Evolutionary conservation across 2,797 vertebrate species (phyloP).

Genomic region (Acipenser ruthenus): DNA sequence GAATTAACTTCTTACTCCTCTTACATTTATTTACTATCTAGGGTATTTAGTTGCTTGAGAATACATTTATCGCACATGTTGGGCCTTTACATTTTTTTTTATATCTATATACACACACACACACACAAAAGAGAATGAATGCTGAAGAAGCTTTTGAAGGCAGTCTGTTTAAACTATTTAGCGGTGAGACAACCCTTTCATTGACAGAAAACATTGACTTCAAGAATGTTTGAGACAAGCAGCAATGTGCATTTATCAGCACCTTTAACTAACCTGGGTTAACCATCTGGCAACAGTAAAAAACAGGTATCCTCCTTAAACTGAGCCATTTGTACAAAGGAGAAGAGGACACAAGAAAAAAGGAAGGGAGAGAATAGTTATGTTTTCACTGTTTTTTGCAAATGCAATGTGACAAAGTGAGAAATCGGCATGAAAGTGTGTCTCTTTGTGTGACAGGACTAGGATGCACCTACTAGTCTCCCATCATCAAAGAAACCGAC

Average conservation of each 20-base stretch:
- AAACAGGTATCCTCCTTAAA: conserved; percentile 36
- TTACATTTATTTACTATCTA: no score
- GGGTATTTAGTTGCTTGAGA: no score
- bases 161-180: no score
- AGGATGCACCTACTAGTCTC: conserved; percentile 55
- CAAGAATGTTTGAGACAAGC: no score
- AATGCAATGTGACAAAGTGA: conserved; percentile 80
- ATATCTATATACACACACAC: no score
- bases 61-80: no score
- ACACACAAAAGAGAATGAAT: no score
- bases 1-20: no score
- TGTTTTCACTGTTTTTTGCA: conserved; percentile 78
- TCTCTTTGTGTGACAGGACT: conserved; percentile 58
- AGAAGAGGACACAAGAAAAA: conserved; percentile 40
- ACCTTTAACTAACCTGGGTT: conserved; percentile 4
- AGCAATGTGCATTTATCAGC: neutral
- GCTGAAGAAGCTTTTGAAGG: no score
- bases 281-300: conserved; percentile 16
- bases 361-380: conserved; percentile 55
- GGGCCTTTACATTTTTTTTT: no score
- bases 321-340: conserved; percentile 65
- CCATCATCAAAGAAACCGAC: conserved; percentile 68
- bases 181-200: no score
- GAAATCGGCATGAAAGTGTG: conserved; percentile 60
- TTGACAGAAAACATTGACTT: no score